These are phyloP conservation scores for Palythoa grandiflora DNA, from an alignment of 92 coral and sea anemone genomes.

Conservation along the genomic window DNA sequence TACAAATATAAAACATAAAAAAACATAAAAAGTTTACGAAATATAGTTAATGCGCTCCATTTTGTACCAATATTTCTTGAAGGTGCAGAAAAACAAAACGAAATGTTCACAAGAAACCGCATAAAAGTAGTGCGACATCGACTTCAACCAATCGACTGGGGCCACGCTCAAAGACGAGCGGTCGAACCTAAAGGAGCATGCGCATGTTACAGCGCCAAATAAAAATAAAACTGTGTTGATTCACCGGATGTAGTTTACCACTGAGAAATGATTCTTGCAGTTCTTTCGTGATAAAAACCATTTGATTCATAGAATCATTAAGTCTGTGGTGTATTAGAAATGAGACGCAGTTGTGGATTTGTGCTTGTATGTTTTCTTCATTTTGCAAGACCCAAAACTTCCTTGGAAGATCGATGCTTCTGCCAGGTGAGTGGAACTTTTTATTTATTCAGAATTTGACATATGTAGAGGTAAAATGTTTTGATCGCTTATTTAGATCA, in stretches of 20 bases:
- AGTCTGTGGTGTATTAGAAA: slow-evolving; percentile 10
- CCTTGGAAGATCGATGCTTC: slow-evolving; percentile 66
- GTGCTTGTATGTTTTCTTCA: slow-evolving; percentile 41
- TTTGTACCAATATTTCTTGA: not conserved
- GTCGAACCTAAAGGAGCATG: slow-evolving; percentile 58
- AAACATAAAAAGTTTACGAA: not conserved
- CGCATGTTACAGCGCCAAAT: slow-evolving; percentile 49
- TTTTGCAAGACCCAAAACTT: slow-evolving; percentile 46
- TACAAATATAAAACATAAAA: too few species aligned
- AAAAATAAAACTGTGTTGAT: not conserved
- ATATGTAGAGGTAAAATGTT: not conserved
- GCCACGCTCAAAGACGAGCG: slow-evolving; percentile 67
- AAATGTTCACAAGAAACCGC: not conserved
- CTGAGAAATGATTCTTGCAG: not conserved
- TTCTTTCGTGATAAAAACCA: not conserved
- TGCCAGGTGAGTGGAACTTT: slow-evolving; percentile 52
- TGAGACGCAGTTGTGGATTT: slow-evolving; percentile 57
- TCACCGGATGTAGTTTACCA: slow-evolving; percentile 31
- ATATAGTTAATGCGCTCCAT: not conserved
- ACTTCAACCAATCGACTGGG: slow-evolving; percentile 59
- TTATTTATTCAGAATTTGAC: not conserved
- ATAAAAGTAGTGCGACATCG: not conserved
- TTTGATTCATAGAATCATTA: not conserved
- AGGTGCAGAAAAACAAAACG: not conserved
- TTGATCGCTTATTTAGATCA: not conserved